Base-by-base conservation (phyloP, 2,888 invertebrate species). In the Trichacis sp. region DNA sequence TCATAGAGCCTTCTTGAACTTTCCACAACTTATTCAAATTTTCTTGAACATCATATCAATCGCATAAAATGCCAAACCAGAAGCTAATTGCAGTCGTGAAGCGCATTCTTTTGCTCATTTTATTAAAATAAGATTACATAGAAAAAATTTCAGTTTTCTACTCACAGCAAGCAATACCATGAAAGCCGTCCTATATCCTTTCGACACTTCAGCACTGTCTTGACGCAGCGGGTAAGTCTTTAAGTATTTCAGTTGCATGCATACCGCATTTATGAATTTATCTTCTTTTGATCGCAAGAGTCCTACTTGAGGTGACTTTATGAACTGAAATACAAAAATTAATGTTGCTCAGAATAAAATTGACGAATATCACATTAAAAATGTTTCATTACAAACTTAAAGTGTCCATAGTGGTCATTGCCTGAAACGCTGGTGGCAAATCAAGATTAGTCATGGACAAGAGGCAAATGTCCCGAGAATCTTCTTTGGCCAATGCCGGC, bases 371-470 rank as follows among this genome's bases (percentile, higher is more conserved):
- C n/a, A n/a, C n/a, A n/a, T n/a, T n/a, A n/a, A n/a, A n/a, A n/a
- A n/a, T n/a, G n/a, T n/a, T n/a, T n/a, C n/a, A n/a, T n/a, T n/a
- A n/a, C n/a, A n/a, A 53, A 77, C 77, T 53, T 62, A 93, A 88
- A 67, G 89, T 89, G 55, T 93, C 92, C 73, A 94, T 88, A 76
- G 91, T 89, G 0, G 89, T 89, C 62, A 93, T 86, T 0, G 93
- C 92, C 66, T 90, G 86, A 64, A 89, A 85, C 42, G 91, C 89
- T 46, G 87, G 86, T 5, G 87, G 82, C 6, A 90, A 86, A 75
- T 92, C 90, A 11, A 88, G 84, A 78, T 88, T 90, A 38, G 89
- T 88, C 65, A 93, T 89, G 65, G 90, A 90, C 33, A 88, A 87
- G 58, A 89, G 87, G 49, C 86, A 87, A 57, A 86, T 81, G 71